phyloP scores from a whole-genome alignment of 2,113 vertebrate genomes.

The Nibea albiflora region DNA sequence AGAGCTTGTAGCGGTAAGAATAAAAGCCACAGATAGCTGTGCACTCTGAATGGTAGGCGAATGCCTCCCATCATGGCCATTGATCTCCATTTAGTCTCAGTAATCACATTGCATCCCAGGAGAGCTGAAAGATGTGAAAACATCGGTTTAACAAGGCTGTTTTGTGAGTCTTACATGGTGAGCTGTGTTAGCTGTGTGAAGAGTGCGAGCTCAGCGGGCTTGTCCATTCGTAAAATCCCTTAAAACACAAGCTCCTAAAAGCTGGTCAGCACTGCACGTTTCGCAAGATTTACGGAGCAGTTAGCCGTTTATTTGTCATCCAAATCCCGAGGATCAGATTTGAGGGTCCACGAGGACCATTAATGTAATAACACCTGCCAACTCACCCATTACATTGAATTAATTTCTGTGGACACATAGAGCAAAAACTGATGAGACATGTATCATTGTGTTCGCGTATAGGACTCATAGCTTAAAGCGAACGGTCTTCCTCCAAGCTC shows the following conservation, averaged over 20 bases:
- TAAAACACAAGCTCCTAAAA: conserved; percentile 11
- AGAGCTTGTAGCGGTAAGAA: too few relatives aligned
- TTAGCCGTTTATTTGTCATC: conserved; percentile 12
- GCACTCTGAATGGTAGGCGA: conserved; percentile 9
- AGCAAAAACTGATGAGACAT: conserved; percentile 1
- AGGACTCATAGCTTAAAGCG: not conserved
- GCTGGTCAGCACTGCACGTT: not conserved
- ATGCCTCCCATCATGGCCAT: conserved; percentile 40
- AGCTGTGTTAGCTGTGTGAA: conserved; percentile 18
- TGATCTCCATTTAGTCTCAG: conserved; percentile 62
- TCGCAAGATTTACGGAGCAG: not conserved
- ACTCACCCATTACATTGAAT: conserved; percentile 14
- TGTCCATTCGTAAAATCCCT: conserved; percentile 29
- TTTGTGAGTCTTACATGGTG: conserved; percentile 20
- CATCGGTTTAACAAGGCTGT: conserved; percentile 26
- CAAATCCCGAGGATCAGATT: not conserved
- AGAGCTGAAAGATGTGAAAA: conserved; percentile 54
- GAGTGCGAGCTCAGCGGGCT: conserved; percentile 40
- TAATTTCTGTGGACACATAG: not conserved
- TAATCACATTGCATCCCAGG: conserved; percentile 47
- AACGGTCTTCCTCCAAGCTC: not conserved
- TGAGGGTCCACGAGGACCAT: not conserved
- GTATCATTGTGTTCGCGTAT: not conserved
- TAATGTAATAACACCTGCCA: conserved; percentile 9
- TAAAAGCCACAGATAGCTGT: not conserved